These are phyloP conservation scores for Odontesthes bonariensis DNA, from an alignment of 2,113 vertebrate species.

Conservation along the genomic window DNA sequence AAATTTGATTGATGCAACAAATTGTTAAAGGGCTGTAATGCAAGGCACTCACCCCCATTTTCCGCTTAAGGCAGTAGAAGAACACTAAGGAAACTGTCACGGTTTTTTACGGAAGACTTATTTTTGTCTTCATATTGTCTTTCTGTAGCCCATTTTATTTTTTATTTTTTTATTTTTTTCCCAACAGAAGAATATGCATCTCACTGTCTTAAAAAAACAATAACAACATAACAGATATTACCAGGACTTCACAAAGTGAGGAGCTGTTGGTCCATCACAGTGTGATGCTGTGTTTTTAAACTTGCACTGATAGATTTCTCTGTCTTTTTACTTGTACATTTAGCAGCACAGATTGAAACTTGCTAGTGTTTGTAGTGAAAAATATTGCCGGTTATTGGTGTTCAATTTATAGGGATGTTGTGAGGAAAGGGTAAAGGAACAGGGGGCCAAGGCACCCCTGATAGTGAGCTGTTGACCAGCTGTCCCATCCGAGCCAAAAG, in stretches of 20 bases:
- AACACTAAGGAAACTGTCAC: not conserved
- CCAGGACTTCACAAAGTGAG: too few species aligned
- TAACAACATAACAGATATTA: too few species aligned
- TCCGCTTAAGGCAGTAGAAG: not conserved
- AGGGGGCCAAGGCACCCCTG: not conserved
- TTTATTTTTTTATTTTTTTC: too few species aligned
- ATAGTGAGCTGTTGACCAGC: conserved; percentile 1
- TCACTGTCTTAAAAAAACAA: too few species aligned
- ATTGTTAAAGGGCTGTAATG: conserved; percentile 1
- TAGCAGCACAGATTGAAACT: too few species aligned
- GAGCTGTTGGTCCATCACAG: too few species aligned
- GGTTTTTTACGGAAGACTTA: not conserved
- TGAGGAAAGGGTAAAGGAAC: not conserved
- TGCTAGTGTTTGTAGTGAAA: too few species aligned
- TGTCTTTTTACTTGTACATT: too few species aligned
- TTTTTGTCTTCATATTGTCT: not conserved
- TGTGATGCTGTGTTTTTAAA: too few species aligned
- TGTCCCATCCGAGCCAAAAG: not conserved
- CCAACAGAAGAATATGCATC: too few species aligned
- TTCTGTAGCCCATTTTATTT: too few species aligned
- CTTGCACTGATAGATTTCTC: too few species aligned
- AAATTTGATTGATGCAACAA: conserved; percentile 20
- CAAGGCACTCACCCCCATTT: not conserved
- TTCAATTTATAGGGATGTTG: not conserved
- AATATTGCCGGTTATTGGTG: not conserved